Evolutionary conservation across 1,140 invertebrate genomes (phyloP).

Genomic region (Himalopsyche phryganea): DNA sequence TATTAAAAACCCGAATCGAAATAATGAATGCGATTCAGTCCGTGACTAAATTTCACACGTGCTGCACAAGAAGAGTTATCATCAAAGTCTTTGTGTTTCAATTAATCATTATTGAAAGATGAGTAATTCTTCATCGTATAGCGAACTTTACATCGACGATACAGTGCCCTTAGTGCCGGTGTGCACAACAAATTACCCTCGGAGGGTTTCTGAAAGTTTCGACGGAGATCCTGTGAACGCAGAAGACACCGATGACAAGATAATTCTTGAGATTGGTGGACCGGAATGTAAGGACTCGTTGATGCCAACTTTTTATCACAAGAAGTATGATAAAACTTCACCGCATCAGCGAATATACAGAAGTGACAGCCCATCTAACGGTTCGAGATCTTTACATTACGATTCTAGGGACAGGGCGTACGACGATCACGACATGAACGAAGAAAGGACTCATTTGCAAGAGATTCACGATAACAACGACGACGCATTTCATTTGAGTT

Average conservation of each 20-base stretch:
- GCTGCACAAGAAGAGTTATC: not conserved
- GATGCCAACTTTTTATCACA: conserved; percentile 47
- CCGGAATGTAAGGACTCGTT: conserved; percentile 38
- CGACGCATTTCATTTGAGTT: conserved; percentile 35
- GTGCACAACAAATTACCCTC: conserved; percentile 25
- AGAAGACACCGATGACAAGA: conserved; percentile 32
- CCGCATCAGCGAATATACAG: conserved; percentile 48
- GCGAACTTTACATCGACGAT: conserved; percentile 24
- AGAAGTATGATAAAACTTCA: conserved; percentile 52
- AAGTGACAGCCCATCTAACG: conserved; percentile 37
- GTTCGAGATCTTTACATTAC: conserved; percentile 5
- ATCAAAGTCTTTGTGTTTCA: not conserved
- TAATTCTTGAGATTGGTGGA: conserved; percentile 50
- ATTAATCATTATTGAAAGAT: conserved; percentile 13
- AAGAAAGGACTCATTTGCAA: conserved; percentile 35
- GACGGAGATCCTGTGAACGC: conserved; percentile 14
- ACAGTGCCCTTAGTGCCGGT: conserved; percentile 21
- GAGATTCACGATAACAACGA: conserved; percentile 17
- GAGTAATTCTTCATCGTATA: conserved; percentile 23
- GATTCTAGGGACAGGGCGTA: conserved; percentile 21
- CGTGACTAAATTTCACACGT: conserved; percentile 25
- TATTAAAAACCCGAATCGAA: conserved; percentile 22
- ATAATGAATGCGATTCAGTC: conserved; percentile 29
- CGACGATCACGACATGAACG: conserved; percentile 36
- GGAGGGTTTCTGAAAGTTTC: conserved; percentile 26